These are phyloP conservation scores for Nyleta sp. DNA, from an alignment of 2,888 invertebrate species.

Conservation along the genomic window DNA sequence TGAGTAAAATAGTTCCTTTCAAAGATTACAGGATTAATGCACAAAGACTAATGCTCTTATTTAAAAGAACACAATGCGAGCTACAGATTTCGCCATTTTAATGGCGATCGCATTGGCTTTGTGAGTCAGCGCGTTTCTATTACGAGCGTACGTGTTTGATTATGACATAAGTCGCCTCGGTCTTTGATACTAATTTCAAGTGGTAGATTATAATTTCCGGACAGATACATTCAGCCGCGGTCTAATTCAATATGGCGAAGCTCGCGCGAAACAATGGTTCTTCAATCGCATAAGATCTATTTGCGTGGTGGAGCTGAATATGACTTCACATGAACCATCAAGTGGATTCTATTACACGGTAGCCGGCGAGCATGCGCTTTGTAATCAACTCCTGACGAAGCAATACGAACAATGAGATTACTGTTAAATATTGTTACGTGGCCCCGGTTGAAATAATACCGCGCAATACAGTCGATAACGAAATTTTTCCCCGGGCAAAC, in stretches of 20 bases:
- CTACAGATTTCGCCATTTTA: too few species aligned
- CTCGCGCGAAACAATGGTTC: conserved; percentile 66
- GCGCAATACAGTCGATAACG: background rate
- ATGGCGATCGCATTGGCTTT: background rate
- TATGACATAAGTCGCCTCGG: conserved; percentile 5
- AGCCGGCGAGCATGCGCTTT: conserved; percentile 33
- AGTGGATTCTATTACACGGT: conserved; percentile 43
- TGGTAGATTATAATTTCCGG: conserved; percentile 70
- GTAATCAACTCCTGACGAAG: conserved; percentile 48
- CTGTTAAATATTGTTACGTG: conserved; percentile 40
- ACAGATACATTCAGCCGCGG: conserved; percentile 39
- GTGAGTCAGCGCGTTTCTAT: background rate
- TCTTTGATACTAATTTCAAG: conserved; percentile 47
- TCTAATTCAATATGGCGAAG: conserved; percentile 68
- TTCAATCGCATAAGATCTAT: conserved; percentile 51
- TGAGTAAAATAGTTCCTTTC: too few species aligned
- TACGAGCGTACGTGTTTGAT: conserved; percentile 7
- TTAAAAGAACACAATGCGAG: too few species aligned
- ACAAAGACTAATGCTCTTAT: too few species aligned
- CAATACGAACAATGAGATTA: conserved; percentile 37
- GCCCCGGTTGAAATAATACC: background rate
- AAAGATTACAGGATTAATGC: too few species aligned
- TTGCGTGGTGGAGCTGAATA: conserved; percentile 61
- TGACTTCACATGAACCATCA: conserved; percentile 58
- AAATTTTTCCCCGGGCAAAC: conserved; percentile 1